These are phyloP conservation scores for Xanthorhoe designata DNA, from an alignment of 2,888 invertebrate genomes.

Conservation along the genomic window DNA sequence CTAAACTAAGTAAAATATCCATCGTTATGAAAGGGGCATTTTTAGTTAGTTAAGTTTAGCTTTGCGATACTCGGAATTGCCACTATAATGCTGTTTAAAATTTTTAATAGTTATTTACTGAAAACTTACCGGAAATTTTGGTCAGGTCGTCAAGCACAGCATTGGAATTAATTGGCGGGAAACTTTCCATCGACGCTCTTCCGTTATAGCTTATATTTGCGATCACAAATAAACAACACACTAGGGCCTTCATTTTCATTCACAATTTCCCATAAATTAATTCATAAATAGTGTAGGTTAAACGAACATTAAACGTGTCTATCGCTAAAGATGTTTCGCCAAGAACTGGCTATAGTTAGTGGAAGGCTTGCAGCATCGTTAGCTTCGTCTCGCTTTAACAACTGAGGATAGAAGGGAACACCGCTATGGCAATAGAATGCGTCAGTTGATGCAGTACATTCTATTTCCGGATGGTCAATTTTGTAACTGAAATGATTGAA, in stretches of 20 bases:
- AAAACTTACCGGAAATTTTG: slow-evolving; percentile 66
- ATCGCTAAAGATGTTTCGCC: slow-evolving; percentile 19
- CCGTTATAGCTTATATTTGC: slow-evolving; percentile 73
- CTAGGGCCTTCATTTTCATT: slow-evolving; percentile 66
- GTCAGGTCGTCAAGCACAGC: slow-evolving; percentile 70
- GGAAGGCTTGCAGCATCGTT: slow-evolving; percentile 6
- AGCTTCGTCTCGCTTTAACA: slow-evolving; percentile 26
- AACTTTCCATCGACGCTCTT: slow-evolving; percentile 76
- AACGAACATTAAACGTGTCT: slow-evolving; percentile 13
- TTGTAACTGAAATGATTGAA: not conserved
- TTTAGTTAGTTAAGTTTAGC: too few relatives aligned
- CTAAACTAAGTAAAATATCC: too few relatives aligned
- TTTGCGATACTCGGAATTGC: too few relatives aligned
- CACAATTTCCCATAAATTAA: slow-evolving; percentile 8
- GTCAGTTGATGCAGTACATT: slow-evolving; percentile 21
- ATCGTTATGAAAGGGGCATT: too few relatives aligned
- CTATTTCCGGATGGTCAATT: slow-evolving; percentile 14
- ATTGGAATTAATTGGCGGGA: slow-evolving; percentile 62
- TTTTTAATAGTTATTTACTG: too few relatives aligned
- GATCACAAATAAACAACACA: slow-evolving; percentile 69
- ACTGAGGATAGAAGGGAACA: slow-evolving; percentile 20
- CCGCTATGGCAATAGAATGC: slow-evolving; percentile 16
- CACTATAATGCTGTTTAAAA: too few relatives aligned
- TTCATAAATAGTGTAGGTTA: slow-evolving; percentile 7
- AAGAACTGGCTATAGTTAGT: slow-evolving; percentile 24